Evolutionary conservation across 2,797 vertebrate species (phyloP).

Genomic region (Masticophis lateralis): DNA sequence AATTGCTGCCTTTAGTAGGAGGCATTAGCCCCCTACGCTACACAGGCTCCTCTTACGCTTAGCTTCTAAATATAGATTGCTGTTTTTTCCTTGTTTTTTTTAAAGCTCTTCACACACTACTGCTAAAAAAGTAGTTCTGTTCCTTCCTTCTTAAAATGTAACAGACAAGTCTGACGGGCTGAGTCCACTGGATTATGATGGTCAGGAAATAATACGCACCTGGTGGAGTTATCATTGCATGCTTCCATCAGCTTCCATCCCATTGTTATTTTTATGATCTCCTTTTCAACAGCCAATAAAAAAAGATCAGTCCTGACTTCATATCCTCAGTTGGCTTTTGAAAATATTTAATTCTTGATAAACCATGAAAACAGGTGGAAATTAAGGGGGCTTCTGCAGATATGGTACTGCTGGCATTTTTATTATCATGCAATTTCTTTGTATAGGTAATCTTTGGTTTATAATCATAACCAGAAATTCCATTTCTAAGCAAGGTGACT

Average conservation of each 20-base stretch:
- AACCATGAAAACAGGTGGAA: background rate
- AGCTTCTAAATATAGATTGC: conserved; percentile 38
- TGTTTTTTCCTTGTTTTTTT: background rate
- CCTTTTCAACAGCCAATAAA: background rate
- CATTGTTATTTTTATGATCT: background rate
- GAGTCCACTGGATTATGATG: background rate
- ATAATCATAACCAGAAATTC: background rate
- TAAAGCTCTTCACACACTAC: background rate
- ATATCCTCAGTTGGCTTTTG: background rate
- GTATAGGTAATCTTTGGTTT: background rate
- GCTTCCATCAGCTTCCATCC: background rate
- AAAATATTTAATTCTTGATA: background rate
- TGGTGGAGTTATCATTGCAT: background rate
- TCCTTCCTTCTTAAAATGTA: conserved; percentile 35
- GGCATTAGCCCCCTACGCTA: no score
- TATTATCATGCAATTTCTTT: background rate
- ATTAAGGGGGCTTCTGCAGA: background rate
- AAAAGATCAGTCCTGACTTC: background rate
- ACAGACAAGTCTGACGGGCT: conserved; percentile 14
- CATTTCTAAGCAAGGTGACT: background rate
- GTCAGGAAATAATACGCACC: background rate
- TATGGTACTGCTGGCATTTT: background rate
- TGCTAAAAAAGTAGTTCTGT: conserved; percentile 23
- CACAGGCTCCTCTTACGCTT: no score
- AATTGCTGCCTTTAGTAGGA: no score